These are phyloP conservation scores for Acleris cristana DNA, from an alignment of 2,888 invertebrate genomes.

Conservation along the genomic window DNA sequence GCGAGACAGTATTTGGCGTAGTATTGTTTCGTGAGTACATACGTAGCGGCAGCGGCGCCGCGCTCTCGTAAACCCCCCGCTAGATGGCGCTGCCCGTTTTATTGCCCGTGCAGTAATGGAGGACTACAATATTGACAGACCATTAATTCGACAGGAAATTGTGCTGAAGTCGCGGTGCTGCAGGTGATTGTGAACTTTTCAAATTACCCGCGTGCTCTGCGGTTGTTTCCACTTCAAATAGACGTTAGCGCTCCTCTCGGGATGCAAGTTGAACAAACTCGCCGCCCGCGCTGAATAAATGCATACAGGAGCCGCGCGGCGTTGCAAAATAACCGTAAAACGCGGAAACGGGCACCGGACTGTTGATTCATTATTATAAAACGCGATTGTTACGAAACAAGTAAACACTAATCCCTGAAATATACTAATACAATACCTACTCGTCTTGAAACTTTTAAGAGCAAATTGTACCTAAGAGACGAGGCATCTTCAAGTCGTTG, in stretches of 20 bases:
- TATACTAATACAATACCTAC: too few species aligned
- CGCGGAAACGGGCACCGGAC: background rate
- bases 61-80: conserved; percentile 66
- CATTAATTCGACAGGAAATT: conserved; percentile 83
- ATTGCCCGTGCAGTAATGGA: conserved; percentile 77
- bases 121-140: conserved; percentile 82
- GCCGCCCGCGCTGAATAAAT: conserved; percentile 22
- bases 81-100: conserved; percentile 75
- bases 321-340: background rate
- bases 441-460: too few species aligned
- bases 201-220: conserved; percentile 77
- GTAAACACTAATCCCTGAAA: too few species aligned
- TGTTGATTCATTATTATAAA: too few species aligned
- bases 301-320: conserved; percentile 6
- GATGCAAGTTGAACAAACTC: conserved; percentile 59
- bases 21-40: conserved; percentile 5
- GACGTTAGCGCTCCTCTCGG: conserved; percentile 43
- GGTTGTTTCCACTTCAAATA: conserved; percentile 73
- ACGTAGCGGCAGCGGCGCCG: conserved; percentile 51
- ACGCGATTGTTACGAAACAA: too few species aligned
- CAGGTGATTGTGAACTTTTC: conserved; percentile 83
- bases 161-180: conserved; percentile 75
- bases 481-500: too few species aligned
- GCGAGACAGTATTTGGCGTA: background rate
- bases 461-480: too few species aligned